Evolutionary conservation across 1,140 invertebrate species (phyloP).

Genomic region (Ladona fulva): DNA sequence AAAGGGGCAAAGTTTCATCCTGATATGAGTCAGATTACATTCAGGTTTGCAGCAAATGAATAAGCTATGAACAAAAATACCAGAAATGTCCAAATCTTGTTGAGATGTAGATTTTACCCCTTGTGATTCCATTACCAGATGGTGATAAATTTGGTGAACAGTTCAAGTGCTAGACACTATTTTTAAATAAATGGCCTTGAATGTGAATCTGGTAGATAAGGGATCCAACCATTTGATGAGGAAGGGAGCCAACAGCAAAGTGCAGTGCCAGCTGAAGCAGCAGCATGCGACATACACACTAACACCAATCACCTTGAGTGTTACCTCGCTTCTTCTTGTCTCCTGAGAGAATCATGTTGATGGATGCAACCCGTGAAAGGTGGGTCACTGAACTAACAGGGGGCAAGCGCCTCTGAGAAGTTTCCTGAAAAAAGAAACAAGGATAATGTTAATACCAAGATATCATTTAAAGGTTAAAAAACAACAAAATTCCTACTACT

Average conservation of each 20-base stretch:
- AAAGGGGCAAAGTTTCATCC: too few species aligned
- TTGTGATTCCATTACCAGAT: too few species aligned
- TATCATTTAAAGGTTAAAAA: background rate
- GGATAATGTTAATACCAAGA: conserved; percentile 12
- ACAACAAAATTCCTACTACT: background rate
- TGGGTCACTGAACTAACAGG: conserved; percentile 69
- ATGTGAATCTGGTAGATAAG: too few species aligned
- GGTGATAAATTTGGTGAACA: too few species aligned
- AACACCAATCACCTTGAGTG: conserved; percentile 8
- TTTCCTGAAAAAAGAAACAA: conserved; percentile 42
- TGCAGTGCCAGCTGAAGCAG: background rate
- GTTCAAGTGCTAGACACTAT: too few species aligned
- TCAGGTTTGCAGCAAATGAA: too few species aligned
- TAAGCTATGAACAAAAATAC: too few species aligned
- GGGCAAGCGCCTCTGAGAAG: conserved; percentile 53
- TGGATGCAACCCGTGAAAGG: conserved; percentile 67
- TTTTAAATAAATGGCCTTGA: too few species aligned
- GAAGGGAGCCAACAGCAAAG: background rate
- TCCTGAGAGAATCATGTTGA: conserved; percentile 68
- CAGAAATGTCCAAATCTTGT: too few species aligned
- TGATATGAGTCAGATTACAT: too few species aligned
- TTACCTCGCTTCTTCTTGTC: conserved; percentile 53
- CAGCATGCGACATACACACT: background rate
- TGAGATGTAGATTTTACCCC: too few species aligned
- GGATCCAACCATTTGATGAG: too few species aligned